These are phyloP conservation scores for Ditylenchus weischeri DNA, from an alignment of 2,888 invertebrate genomes.

Conservation along the genomic window DNA sequence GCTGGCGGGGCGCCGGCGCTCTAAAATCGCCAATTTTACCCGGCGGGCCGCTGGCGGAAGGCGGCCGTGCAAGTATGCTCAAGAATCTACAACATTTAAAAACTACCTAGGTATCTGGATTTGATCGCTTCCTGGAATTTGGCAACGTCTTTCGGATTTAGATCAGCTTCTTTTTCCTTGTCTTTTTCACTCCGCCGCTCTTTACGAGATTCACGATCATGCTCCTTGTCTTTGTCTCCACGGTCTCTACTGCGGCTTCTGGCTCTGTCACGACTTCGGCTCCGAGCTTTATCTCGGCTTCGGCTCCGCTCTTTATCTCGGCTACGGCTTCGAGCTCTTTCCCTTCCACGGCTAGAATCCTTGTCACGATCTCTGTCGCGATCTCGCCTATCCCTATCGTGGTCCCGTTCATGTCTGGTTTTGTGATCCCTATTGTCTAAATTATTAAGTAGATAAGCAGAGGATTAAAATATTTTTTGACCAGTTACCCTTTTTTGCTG, in stretches of 20 bases:
- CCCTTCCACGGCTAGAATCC: constrained; percentile 13
- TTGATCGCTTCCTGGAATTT: constrained; percentile 52
- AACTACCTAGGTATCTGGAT: constrained; percentile 45
- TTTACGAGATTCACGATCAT: constrained; percentile 8
- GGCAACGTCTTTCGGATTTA: constrained; percentile 28
- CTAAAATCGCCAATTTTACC: no score
- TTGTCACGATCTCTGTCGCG: constrained; percentile 19
- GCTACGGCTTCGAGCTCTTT: no score
- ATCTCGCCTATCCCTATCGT: constrained; percentile 9
- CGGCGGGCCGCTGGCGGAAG: no score
- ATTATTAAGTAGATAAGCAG: constrained; percentile 9
- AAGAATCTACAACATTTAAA: constrained; percentile 9
- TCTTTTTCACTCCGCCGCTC: constrained; percentile 26
- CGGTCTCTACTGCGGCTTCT: constrained; percentile 23
- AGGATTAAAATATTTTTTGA: not conserved
- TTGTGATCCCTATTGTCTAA: constrained; percentile 37
- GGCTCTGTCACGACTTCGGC: constrained; percentile 30
- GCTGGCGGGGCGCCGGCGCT: no score
- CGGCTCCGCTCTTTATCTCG: constrained; percentile 17
- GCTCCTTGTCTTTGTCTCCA: constrained; percentile 20
- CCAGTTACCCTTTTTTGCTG: constrained; percentile 25
- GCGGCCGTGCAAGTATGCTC: no score
- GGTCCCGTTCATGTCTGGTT: constrained; percentile 47
- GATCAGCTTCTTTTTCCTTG: constrained; percentile 26
- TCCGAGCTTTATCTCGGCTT: constrained; percentile 23